Evolutionary conservation across 2,888 invertebrate genomes (phyloP), one percentile per base, ranked within the genome.

Genomic region (Phasia obesa): DNA sequence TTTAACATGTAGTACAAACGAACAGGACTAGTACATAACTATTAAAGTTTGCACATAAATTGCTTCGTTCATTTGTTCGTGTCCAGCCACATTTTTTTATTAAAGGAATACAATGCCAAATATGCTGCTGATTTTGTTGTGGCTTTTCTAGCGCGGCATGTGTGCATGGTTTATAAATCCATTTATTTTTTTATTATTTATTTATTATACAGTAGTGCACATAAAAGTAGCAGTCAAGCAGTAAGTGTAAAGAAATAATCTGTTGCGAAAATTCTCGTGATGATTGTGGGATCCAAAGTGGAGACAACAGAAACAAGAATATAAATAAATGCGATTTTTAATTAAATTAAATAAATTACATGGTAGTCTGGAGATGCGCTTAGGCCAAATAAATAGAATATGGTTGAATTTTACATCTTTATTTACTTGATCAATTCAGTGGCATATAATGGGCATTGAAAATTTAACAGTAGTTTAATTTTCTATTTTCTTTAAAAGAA

Each of bases 51-150:
- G 42, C 19, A 60, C 38, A 38, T n/a, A n/a, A n/a, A n/a, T n/a
- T n/a, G n/a, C n/a, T 38, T 38, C 13, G 13, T 55, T 53, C 21
- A 31, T n/a, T 13, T 15, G 21, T 42, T 51, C 73, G 49, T 65
- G 51, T 17, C 17, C 27, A 23, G 13, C 47, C 23, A 35, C 42
- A 6, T 44, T 23, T 60, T 27, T 35, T 57, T 7, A 53, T 53
- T 25, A 17, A 49, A 49, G 49, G 23, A 27, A n/a, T 55, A 65
- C 49, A 67, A 67, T 42, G 35, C 44, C 31, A 67, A 74, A 60
- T 69, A 74, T 65, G 69, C 75, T 75, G 80, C 70, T 80, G 69
- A 69, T 47, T 67, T 69, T 62, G 47, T 62, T 69, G 64, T 57
- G 62, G 38, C 5, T 53, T 44, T 27, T 44, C 9, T 47, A 31